Evolutionary conservation across 2,888 invertebrate species (phyloP), one percentile per base, ranked within the genome.

Genomic region (Idaea dimidiata): DNA sequence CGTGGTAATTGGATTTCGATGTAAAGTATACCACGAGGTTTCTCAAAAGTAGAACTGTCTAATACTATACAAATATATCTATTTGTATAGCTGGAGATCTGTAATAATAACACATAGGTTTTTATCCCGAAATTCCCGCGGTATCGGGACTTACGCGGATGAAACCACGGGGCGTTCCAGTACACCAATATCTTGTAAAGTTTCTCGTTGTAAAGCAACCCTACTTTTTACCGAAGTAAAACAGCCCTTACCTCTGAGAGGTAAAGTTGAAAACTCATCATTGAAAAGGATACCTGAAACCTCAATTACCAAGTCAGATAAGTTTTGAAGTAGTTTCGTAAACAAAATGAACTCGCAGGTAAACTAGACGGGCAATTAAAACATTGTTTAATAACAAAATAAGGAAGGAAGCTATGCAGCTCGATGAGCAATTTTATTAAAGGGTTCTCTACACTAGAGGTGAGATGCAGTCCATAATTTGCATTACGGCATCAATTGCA

Each of bases 301-400:
- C 66, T 58, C 64, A 73, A 73, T 76, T 78, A 73, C 70, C 70
- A 80, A 78, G 67, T 71, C 66, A 71, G 71, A 74, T 74, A 73
- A 70, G 67, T 72, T 72, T 57, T 66, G 62, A 69, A 74, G 72
- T 72, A 73, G 60, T 67, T 63, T 66, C 57, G 43, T 43, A 14
- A 43, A 6, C 33, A 33, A 43, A 43, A 14, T 8, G 10, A 43
- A 14, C 14, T 43, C 5, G 24, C 5, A 24, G 3, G 14, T 43
- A 8, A 43, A 43, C 43, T 43, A 14, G 10, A 14, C 14, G 62
- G 66, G 60, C 71, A 70, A 73, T 78, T 74, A 73, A 65, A 66
- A 58, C 63, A 31, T 66, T 70, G 64, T 75, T 71, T 64, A 54
- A 56, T n/a, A 53, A 14, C 32, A 59, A 61, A 60, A 43, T 6